Evolutionary conservation across 1,140 invertebrate species (phyloP), one percentile per base, ranked within the genome.

Genomic region (Cotesia vestalis): DNA sequence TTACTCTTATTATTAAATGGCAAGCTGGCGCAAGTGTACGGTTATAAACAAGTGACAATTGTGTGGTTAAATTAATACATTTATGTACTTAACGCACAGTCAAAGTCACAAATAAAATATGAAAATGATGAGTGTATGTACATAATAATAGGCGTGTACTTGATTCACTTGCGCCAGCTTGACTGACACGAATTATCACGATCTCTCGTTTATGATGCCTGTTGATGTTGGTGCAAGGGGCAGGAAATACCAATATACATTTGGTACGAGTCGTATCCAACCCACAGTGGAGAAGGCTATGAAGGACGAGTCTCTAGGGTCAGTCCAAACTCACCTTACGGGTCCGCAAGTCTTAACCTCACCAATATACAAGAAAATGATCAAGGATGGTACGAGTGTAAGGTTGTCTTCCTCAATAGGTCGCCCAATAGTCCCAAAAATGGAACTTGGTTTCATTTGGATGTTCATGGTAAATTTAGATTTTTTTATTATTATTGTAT

Each of bases 351-450:
- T 76, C 94, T 98, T 86, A 97, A 98, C 89, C 89, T 98, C 85
- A 97, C 95, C 78, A 93, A 95, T 81, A 96, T 98, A 81, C 90
- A 91, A 69, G 95, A 96, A 84, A 92, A 91, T 78, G 96, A 98
- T 89, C 95, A 97, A 87, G 96, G 96, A 80, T 98, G 96, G 96
- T 98, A 98, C 89, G 95, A 97, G 86, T 98, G 96, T 88, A 96
- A 96, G 88, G 94, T 98, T 82, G 94, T 96, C 83, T 97, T 97
- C 89, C 92, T 98, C 86, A 97, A 97, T 86, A 92, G 96, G 73
- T 94, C 94, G 75, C 95, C 95, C 74, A 95, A 94, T 86, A 91
- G 91, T 82, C 90, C 93, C 88, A 93, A 95, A 89, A 94, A 97
- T 90, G 96, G 96, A 76, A 97, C 96, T 80, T 98, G 96, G 96